Evolutionary conservation across 2,888 invertebrate genomes (phyloP), one percentile per base, ranked within the genome.

Genomic region (Lingula anatina): DNA sequence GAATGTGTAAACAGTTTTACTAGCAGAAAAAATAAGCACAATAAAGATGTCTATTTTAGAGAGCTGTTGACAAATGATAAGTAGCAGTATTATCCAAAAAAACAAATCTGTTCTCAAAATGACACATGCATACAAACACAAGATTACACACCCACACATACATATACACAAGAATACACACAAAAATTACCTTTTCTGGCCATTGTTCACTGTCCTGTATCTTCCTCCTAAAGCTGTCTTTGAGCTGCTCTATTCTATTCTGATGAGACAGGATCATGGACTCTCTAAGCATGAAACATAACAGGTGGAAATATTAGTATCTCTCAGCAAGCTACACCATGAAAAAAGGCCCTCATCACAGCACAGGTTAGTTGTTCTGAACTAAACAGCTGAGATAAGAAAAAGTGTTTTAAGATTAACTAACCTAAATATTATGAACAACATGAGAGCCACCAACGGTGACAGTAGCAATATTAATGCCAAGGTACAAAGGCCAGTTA

Each of bases 211-310:
- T 61, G 41, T 74, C 72, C 20, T 61, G 57, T 46, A 71, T 56
- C 55, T 70, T 69, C 42, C 65, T 62, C 49, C 70, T 71, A 49
- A 72, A 74, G 49, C 73, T 75, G 42, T 73, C 68, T 23, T 70
- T 50, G 5, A 75, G 58, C 49, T 75, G 67, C 52, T 73, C 71
- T 47, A 75, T 74, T 44, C 71, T 66, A 50, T 69, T 66, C 54
- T 75, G 75, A 49, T 74, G 75, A 23, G 74, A 66, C 3, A 64
- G 59, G 23, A 74, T 74, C 68, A 72, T 68, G 42, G 63, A 56
- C 44, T 75, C 71, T 46, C 73, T 71, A 54, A 21, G 55, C 46
- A 48, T 9, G 43, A 41, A 49, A 43, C 42, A 49, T 25, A 49
- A 12, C n/a, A n/a, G n/a, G n/a, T n/a, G n/a, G n/a, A n/a, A 9